Evolutionary conservation across 1,140 invertebrate genomes (phyloP).

Genomic region (Drosophila malerkotliana): DNA sequence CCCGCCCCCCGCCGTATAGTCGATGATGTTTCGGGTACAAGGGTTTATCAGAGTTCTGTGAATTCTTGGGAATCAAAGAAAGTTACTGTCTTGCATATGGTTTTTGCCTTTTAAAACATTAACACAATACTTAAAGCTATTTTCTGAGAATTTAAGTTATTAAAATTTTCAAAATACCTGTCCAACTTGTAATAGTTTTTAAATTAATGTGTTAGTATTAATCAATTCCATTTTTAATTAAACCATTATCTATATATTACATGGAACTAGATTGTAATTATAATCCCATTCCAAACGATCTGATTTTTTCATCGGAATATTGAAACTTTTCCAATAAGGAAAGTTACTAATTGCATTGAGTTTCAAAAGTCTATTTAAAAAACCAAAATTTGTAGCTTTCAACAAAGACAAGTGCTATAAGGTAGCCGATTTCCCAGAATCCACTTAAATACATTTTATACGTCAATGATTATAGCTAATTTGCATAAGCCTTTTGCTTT

Average conservation of each 20-base stretch:
- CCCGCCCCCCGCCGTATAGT: conserved; percentile 9
- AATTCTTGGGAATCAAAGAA: conserved; percentile 32
- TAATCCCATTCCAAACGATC: not conserved
- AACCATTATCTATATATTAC: not conserved
- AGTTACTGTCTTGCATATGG: conserved; percentile 31
- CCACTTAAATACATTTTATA: conserved; percentile 48
- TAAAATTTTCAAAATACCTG: not conserved
- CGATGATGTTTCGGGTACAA: conserved; percentile 2
- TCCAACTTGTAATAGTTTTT: no score
- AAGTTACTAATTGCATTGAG: not conserved
- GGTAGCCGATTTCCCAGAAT: conserved; percentile 34
- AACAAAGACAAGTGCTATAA: conserved; percentile 9
- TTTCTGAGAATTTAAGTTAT: not conserved
- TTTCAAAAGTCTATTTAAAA: not conserved
- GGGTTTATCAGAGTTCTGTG: conserved; percentile 41
- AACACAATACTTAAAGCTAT: not conserved
- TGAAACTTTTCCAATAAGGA: not conserved
- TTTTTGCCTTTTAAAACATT: not conserved
- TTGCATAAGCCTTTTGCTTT: conserved; percentile 41
- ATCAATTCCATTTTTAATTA: not conserved
- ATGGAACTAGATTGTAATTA: not conserved
- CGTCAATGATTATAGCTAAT: conserved; percentile 49
- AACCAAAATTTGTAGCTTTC: conserved; percentile 1
- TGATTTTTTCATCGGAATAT: not conserved
- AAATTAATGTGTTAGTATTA: no score